Conservation (phyloP, 2,888 invertebrate species). For the Erynnis tages region DNA sequence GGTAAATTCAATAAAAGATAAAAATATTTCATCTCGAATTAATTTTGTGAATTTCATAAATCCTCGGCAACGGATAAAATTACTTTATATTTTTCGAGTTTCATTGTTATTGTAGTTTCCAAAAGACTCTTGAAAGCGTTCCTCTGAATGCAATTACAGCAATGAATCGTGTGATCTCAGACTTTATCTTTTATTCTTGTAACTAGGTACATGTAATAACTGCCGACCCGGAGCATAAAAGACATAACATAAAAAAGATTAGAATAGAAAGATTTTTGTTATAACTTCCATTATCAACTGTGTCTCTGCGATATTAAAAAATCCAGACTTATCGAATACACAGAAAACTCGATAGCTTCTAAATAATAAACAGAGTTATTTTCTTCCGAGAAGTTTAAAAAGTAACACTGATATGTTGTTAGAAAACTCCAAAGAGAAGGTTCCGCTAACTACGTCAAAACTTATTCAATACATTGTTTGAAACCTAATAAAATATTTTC, state of each 20-base stretch:
- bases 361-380: constrained; percentile 22
- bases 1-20: too few relatives aligned
- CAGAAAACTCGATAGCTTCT: constrained; percentile 11
- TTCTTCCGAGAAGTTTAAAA: constrained; percentile 14
- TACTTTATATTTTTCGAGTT: not conserved
- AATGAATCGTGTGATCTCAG: constrained; percentile 66
- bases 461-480: constrained; percentile 29
- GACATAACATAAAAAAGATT: constrained; percentile 45
- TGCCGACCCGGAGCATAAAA: constrained; percentile 52
- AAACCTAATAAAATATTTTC: constrained; percentile 29
- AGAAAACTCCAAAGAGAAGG: constrained; percentile 19
- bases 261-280: constrained; percentile 52
- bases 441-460: constrained; percentile 27
- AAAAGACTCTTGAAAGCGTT: constrained; percentile 29
- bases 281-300: constrained; percentile 37
- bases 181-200: constrained; percentile 55
- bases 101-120: too few relatives aligned
- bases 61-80: too few relatives aligned
- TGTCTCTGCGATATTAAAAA: constrained; percentile 13
- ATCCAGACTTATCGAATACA: constrained; percentile 9
- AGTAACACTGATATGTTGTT: constrained; percentile 21
- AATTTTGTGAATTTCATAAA: too few relatives aligned
- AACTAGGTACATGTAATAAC: constrained; percentile 58
- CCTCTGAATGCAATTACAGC: constrained; percentile 60
- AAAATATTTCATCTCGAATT: too few relatives aligned